Conservation (phyloP, 2,113 vertebrate species). For the Columbina picui region DNA sequence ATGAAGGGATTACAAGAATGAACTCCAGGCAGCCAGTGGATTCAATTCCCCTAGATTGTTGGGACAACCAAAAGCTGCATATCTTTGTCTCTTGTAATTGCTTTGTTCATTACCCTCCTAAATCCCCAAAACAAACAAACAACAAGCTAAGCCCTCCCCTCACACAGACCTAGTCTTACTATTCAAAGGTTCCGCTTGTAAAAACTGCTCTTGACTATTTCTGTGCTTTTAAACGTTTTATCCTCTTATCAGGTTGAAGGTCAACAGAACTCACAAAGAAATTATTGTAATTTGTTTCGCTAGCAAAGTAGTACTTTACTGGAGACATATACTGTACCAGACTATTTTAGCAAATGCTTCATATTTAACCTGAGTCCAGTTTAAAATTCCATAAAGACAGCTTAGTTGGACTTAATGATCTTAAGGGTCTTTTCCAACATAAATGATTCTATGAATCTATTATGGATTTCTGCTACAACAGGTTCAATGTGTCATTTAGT, state of each 20-base stretch:
- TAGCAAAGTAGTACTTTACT: background rate
- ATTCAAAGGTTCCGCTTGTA: background rate
- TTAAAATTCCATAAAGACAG: background rate
- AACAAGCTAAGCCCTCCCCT: background rate
- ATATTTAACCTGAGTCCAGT: background rate
- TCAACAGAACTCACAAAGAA: slow-evolving; percentile 25
- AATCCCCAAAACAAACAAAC: slow-evolving; percentile 26
- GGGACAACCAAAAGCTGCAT: slow-evolving; percentile 14
- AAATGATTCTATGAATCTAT: background rate
- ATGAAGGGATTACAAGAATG: slow-evolving; percentile 49
- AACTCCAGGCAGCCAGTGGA: slow-evolving; percentile 28
- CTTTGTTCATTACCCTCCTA: slow-evolving; percentile 52
- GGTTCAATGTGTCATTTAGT: background rate
- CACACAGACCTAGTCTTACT: background rate
- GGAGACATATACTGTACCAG: background rate
- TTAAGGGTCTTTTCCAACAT: background rate
- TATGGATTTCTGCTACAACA: background rate
- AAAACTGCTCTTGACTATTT: slow-evolving; percentile 5
- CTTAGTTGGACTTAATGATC: background rate
- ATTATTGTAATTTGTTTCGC: background rate
- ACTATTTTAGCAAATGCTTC: background rate
- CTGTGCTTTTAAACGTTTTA: slow-evolving; percentile 23
- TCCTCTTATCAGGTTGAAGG: slow-evolving; percentile 31
- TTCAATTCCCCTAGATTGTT: slow-evolving; percentile 45
- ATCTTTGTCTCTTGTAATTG: slow-evolving; percentile 54